Evolutionary conservation across 2,888 invertebrate genomes (phyloP), one percentile per base, ranked within the genome.

Genomic region (Synergus laeviventris): DNA sequence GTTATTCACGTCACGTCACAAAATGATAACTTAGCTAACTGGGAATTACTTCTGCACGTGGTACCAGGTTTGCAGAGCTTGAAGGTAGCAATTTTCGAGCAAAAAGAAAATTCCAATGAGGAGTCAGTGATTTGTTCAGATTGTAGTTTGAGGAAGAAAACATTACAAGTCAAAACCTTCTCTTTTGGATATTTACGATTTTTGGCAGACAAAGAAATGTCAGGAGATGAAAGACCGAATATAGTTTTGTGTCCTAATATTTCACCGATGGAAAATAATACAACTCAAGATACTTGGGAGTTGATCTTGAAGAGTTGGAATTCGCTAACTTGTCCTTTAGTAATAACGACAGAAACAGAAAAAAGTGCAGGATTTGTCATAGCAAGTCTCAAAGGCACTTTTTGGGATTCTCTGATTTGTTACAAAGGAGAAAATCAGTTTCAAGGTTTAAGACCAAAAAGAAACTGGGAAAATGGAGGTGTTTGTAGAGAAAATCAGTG

Each of bases 401-500:
- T 18, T 9, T 49, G 49, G 49, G 49, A 1, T 16, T 18, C 49
- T 49, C n/a, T n/a, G n/a, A n/a, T 49, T n/a, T 49, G 9, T 9
- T 49, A 49, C n/a, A 14, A 9, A 2, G 83, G 81, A 73, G 78
- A 75, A 38, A 89, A 89, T 83, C 85, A 85, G 18, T 89, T 85
- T 73, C 82, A 84, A 0, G 86, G 87, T 75, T 75, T 88, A 21
- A 84, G 87, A 78, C 88, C 88, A 5, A 81, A 85, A 73, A 87
- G 89, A 79, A 86, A 89, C 79, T 86, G 85, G 66, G 87, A 86
- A 78, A 85, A 79, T 64, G 87, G 86, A 42, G 84, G 82, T 36
- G 81, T 89, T 78, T 87, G 83, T 75, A 89, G 86, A 80, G 85
- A 85, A 61, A 90, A 90, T 82, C 85, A 88, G 42, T 87, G 85